Percentiles rank a stretch among this genome's conserved stretches.
Evolutionary conservation across 2,888 invertebrate species (phyloP).

Genomic region (Pyrocoelia pectoralis): DNA sequence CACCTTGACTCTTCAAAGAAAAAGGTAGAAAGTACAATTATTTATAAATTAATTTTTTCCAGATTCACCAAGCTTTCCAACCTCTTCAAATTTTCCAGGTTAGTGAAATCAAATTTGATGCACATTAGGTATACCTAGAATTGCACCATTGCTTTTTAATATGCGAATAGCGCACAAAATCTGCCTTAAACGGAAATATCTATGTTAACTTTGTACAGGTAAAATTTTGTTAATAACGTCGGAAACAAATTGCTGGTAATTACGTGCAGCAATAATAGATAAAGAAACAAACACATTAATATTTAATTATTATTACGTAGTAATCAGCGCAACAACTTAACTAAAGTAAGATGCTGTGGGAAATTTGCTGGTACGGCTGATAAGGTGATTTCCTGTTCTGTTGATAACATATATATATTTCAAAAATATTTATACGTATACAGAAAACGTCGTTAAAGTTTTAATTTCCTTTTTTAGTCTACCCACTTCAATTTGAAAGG

Average conservation of each 20-base stretch:
- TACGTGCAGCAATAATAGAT: conserved; percentile 12
- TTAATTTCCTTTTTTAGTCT: conserved; percentile 2
- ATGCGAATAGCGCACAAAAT: not conserved
- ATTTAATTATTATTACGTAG: conserved; percentile 15
- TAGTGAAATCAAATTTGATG: conserved; percentile 5
- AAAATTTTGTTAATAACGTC: not conserved
- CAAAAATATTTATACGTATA: conserved; percentile 13
- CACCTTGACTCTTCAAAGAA: no score
- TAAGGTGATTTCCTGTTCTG: conserved; percentile 16
- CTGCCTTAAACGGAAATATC: not conserved
- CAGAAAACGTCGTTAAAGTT: not conserved
- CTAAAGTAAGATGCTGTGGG: conserved; percentile 25
- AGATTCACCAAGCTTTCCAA: conserved; percentile 18
- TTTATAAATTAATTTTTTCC: conserved; percentile 13
- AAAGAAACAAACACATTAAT: conserved; percentile 15
- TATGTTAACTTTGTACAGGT: not conserved
- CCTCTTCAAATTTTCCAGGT: conserved; percentile 18
- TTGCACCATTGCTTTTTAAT: not conserved
- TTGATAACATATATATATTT: conserved; percentile 9
- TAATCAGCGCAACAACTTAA: conserved; percentile 22
- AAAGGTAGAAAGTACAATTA: no score
- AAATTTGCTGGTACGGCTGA: conserved; percentile 19
- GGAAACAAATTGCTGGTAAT: conserved; percentile 13
- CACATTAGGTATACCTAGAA: not conserved
- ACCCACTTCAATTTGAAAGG: not conserved